phyloP scores from a whole-genome alignment of 2,113 vertebrate genomes.

The Macquaria australasica region DNA sequence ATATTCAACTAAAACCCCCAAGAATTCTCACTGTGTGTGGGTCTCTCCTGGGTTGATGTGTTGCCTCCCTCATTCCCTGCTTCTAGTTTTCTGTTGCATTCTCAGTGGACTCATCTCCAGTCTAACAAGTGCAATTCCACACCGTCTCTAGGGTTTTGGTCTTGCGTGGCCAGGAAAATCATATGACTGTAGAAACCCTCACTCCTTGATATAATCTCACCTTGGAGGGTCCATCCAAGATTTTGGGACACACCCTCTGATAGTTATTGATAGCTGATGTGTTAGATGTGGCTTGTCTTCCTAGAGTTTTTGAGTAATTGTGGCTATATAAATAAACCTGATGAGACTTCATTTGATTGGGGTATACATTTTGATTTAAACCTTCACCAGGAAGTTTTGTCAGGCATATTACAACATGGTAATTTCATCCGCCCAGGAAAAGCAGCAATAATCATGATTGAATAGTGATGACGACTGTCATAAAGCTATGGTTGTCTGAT shows the following conservation, averaged over 20 bases:
- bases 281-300: background rate
- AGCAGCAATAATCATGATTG: conserved; percentile 79
- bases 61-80: background rate
- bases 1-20: background rate
- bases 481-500: conserved; percentile 84
- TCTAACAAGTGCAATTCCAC: background rate
- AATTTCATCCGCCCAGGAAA: conserved; percentile 62
- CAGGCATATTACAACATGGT: conserved; percentile 58
- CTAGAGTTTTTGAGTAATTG: conserved; percentile 15
- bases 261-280: background rate
- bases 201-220: background rate
- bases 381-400: conserved; percentile 60
- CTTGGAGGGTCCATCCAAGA: background rate
- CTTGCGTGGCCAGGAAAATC: background rate
- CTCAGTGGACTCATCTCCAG: background rate
- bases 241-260: background rate
- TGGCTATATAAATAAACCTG: conserved; percentile 37
- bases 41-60: background rate
- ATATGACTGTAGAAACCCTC: background rate
- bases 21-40: background rate
- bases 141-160: background rate
- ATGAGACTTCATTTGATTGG: conserved; percentile 16
- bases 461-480: conserved; percentile 82
- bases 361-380: conserved; percentile 48
- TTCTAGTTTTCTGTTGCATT: background rate